These are phyloP conservation scores for Lycophotia porphyrea DNA, from an alignment of 2,888 invertebrate genomes.

Conservation along the genomic window DNA sequence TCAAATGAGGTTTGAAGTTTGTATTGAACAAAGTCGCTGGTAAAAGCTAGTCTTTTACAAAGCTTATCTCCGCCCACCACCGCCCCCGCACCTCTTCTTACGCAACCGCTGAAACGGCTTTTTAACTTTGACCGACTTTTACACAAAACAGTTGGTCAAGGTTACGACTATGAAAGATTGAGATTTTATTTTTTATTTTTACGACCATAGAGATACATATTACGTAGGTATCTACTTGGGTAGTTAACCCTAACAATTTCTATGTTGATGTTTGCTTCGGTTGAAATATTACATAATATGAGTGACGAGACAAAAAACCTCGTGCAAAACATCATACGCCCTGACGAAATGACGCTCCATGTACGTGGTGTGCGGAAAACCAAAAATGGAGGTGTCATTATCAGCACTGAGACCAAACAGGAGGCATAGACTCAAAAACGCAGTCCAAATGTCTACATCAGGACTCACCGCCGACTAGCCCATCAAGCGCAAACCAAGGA, in stretches of 20 bases:
- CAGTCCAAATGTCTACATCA: no score
- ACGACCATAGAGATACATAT: neutral
- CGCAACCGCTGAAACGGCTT: constrained; percentile 44
- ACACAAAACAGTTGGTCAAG: constrained; percentile 46
- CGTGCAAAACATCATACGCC: no score
- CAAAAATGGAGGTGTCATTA: no score
- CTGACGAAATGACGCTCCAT: no score
- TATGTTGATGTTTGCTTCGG: constrained; percentile 6
- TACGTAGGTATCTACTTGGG: neutral
- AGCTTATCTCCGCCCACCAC: constrained; percentile 25
- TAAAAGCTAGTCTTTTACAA: constrained; percentile 13
- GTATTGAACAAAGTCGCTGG: neutral
- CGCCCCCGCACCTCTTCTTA: constrained; percentile 18
- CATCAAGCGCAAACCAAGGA: no score
- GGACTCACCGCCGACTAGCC: no score
- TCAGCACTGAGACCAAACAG: no score
- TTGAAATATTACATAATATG: neutral
- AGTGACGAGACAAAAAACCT: no score
- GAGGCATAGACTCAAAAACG: no score
- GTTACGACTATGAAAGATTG: constrained; percentile 20
- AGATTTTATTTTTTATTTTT: constrained; percentile 29
- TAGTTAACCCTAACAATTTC: constrained; percentile 20
- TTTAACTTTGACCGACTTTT: constrained; percentile 54
- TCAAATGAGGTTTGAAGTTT: constrained; percentile 8
- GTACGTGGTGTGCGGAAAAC: no score